Evolutionary conservation across 2,888 invertebrate genomes (phyloP), one percentile per base, ranked within the genome.

Genomic region (Blastobasis adustella): DNA sequence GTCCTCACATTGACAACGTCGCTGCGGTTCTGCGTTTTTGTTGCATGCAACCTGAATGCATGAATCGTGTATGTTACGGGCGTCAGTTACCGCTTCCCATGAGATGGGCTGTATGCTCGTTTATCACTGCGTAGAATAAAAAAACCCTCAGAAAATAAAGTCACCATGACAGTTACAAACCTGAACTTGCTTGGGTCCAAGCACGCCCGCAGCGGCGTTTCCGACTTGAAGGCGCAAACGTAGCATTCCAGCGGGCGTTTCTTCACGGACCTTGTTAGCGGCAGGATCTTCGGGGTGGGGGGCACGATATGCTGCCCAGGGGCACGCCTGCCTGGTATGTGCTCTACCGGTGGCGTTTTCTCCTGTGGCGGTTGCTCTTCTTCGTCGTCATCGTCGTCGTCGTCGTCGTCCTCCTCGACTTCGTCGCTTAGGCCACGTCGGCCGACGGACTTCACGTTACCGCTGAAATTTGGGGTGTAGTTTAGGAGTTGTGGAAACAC

Each of bases 121-220:
- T 23, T 23, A 3, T 23, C 23, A 23, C 23, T 23, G 23, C 23
- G 3, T 23, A 23, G 23, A 23, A 23, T 23, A 23, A 23, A 23
- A 23, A 23, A 23, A n/a, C n/a, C n/a, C n/a, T n/a, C n/a, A n/a
- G n/a, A n/a, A n/a, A n/a, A n/a, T n/a, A n/a, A 23, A 23, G 23
- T 23, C 23, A 23, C 23, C 23, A 23, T 23, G n/a, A n/a, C n/a
- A n/a, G n/a, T n/a, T 3, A 23, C 23, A 23, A 9, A 84, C 87
- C 81, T 83, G 59, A 71, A 79, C 65, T 85, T 86, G 1, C 76
- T 70, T 5, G 87, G 87, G 62, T 88, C 87, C 56, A 88, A 57
- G 50, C 87, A 88, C 0, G 82, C 74, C 55, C 73, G 70, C 0
- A 81, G 53, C 5, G 76, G 76, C 1, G 75, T 73, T 40, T 84